Evolutionary conservation across 1,140 invertebrate species (phyloP).

Genomic region (Drosophila tani): DNA sequence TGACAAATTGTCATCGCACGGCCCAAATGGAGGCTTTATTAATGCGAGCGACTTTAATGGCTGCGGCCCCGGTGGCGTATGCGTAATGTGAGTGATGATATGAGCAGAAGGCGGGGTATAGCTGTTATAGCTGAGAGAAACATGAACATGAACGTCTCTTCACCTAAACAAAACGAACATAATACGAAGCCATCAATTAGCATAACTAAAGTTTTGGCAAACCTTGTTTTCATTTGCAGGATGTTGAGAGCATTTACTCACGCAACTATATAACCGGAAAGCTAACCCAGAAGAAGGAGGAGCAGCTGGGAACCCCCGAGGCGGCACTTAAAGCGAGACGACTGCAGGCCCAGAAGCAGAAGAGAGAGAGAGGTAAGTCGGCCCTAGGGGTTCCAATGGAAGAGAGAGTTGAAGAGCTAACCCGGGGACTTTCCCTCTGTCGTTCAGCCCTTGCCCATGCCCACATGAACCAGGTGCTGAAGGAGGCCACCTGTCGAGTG

Average conservation of each 20-base stretch:
- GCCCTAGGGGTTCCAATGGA: background rate
- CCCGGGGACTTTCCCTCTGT: background rate
- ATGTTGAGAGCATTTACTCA: conserved; percentile 67
- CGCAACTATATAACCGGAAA: conserved; percentile 64
- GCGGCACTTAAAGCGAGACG: conserved; percentile 55
- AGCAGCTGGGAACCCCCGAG: conserved; percentile 63
- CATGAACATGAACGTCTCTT: conserved; percentile 12
- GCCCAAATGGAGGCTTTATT: conserved; percentile 71
- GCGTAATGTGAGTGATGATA: conserved; percentile 48
- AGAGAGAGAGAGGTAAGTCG: conserved; percentile 37
- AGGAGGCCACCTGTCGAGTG: conserved; percentile 87
- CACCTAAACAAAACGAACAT: conserved; percentile 16
- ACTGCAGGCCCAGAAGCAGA: conserved; percentile 47
- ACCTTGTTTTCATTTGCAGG: conserved; percentile 48
- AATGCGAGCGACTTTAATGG: conserved; percentile 71
- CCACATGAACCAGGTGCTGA: conserved; percentile 87
- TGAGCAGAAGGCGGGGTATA: background rate
- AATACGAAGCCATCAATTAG: conserved; percentile 41
- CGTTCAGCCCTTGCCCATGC: conserved; percentile 85
- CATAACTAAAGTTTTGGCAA: conserved; percentile 34
- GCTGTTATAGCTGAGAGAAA: conserved; percentile 7
- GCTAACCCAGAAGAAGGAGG: conserved; percentile 59
- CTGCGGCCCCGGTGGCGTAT: conserved; percentile 58
- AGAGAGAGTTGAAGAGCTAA: background rate
- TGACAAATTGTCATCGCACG: conserved; percentile 79